Conservation (phyloP, 2,113 vertebrate species). For the Cyanistes caeruleus region DNA sequence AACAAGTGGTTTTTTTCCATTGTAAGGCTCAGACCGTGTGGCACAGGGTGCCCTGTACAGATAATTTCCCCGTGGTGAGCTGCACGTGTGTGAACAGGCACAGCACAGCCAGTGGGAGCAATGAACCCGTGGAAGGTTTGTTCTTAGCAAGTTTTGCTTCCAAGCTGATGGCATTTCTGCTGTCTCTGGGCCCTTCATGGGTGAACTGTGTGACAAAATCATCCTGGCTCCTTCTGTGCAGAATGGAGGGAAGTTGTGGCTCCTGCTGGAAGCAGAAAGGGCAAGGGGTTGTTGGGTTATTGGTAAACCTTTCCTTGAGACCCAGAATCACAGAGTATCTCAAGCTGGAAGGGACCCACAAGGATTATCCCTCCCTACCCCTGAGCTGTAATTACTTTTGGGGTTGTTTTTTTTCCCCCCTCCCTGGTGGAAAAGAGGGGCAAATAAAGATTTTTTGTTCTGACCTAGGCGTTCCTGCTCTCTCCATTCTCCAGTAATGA, state of each 20-base stretch:
- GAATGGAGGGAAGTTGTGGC: not conserved
- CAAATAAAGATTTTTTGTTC: not conserved
- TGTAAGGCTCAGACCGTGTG: not conserved
- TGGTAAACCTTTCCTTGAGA: not conserved
- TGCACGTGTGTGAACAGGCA: not conserved
- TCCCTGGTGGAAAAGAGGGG: not conserved
- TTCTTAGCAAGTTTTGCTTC: not conserved
- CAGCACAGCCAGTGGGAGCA: accelerated
- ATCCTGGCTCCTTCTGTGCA: not conserved
- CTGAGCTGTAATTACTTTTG: not conserved
- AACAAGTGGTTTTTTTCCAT: not conserved
- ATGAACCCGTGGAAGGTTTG: not conserved
- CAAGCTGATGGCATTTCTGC: not conserved
- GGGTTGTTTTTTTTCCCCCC: not conserved
- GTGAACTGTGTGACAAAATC: not conserved
- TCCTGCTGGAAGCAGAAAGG: not conserved
- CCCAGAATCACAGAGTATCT: not conserved
- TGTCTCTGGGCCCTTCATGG: not conserved
- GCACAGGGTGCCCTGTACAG: not conserved
- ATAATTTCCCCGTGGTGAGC: not conserved
- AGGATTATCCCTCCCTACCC: not conserved
- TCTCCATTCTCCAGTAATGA: not conserved
- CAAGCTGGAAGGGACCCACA: not conserved
- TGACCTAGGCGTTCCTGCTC: not conserved
- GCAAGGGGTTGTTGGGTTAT: not conserved